Percentiles rank a stretch among this genome's conserved stretches.
phyloP scores from a whole-genome alignment of 2,113 vertebrate genomes.

The Herpailurus yagouaroundi region DNA sequence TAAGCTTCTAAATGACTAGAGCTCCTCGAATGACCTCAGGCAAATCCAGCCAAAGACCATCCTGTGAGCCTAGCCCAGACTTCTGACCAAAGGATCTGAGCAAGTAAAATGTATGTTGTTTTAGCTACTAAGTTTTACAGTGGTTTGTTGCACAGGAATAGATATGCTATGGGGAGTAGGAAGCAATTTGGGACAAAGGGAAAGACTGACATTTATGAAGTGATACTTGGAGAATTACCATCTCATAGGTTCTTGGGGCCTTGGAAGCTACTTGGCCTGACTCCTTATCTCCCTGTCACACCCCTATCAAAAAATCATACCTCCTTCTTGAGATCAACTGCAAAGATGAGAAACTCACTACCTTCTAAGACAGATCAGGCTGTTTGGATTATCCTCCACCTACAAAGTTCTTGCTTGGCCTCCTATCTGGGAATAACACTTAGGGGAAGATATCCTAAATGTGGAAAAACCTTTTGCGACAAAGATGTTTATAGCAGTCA shows the following conservation, averaged over 20 bases:
- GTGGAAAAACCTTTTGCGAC: not conserved
- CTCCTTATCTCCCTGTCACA: not conserved
- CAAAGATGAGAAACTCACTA: not conserved
- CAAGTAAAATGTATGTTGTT: not conserved
- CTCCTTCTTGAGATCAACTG: not conserved
- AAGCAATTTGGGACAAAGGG: not conserved
- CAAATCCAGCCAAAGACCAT: not conserved
- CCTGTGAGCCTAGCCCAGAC: not conserved
- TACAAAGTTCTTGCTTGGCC: not conserved
- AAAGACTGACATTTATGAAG: not conserved
- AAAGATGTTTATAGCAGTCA: not conserved
- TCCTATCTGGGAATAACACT: not conserved
- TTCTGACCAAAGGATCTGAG: not conserved
- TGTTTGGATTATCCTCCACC: not conserved
- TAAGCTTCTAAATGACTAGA: not conserved
- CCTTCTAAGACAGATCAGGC: not conserved
- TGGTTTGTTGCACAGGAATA: not conserved
- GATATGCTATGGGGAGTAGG: not conserved
- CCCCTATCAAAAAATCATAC: not conserved
- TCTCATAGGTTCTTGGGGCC: not conserved
- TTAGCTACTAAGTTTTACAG: not conserved
- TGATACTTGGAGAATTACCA: not conserved
- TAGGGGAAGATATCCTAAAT: not conserved
- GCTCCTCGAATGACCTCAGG: not conserved
- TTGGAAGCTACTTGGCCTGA: not conserved